phyloP scores from a whole-genome alignment of 2,888 invertebrate species.

The Leptinotarsa juncta region DNA sequence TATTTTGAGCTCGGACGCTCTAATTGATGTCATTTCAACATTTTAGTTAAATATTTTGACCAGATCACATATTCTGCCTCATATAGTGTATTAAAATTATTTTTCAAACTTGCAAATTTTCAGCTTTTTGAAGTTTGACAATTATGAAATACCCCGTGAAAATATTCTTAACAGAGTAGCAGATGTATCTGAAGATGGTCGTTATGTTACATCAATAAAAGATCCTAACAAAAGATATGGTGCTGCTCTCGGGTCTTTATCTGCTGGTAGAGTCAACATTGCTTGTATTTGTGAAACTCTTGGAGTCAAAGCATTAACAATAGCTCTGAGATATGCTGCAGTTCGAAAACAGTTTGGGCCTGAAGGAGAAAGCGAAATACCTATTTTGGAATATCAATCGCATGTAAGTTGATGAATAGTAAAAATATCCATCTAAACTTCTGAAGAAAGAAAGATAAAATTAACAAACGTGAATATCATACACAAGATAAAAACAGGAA shows the following conservation, averaged over 20 bases:
- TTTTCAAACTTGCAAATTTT: conserved; percentile 23
- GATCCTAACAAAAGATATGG: conserved; percentile 89
- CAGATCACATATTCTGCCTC: too few relatives aligned
- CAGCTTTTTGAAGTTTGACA: conserved; percentile 81
- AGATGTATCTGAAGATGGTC: conserved; percentile 86
- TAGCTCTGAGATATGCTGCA: conserved; percentile 88
- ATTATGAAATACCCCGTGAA: conserved; percentile 83
- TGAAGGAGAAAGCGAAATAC: conserved; percentile 76
- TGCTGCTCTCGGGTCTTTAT: conserved; percentile 84
- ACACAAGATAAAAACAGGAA: too few relatives aligned
- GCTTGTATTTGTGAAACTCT: conserved; percentile 72
- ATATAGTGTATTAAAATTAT: too few relatives aligned
- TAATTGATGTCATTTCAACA: too few relatives aligned
- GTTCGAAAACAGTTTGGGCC: conserved; percentile 91
- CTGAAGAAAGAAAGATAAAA: background rate
- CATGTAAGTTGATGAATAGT: conserved; percentile 70
- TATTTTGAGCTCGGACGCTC: too few relatives aligned
- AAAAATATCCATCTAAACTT: background rate
- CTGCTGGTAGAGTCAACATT: conserved; percentile 85
- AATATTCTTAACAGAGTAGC: conserved; percentile 86
- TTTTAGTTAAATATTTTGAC: too few relatives aligned
- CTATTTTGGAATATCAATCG: conserved; percentile 92
- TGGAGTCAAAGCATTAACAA: conserved; percentile 80
- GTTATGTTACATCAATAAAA: conserved; percentile 82
- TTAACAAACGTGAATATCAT: too few relatives aligned